phyloP scores from a whole-genome alignment of 2,797 vertebrate species.

The Strix occidentalis region DNA sequence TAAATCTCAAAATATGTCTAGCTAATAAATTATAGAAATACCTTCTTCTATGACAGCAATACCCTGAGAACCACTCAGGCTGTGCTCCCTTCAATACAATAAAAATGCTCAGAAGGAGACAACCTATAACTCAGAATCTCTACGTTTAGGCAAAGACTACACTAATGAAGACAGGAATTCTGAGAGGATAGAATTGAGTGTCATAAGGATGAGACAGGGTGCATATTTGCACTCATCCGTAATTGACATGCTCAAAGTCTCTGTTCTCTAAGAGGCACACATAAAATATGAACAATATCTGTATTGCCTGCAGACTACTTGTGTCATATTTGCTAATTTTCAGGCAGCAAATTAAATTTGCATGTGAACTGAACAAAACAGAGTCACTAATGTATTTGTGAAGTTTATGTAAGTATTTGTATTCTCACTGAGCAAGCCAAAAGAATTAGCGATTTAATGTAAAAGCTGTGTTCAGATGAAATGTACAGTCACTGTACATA shows the following conservation, averaged over 20 bases:
- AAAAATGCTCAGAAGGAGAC: not conserved
- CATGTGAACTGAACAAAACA: not conserved
- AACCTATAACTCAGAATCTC: not conserved
- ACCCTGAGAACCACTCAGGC: not conserved
- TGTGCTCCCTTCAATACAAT: not conserved
- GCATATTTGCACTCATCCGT: not conserved
- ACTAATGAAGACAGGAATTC: not conserved
- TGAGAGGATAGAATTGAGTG: not conserved
- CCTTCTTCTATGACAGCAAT: not conserved
- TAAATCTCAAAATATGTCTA: not conserved
- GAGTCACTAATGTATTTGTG: not conserved
- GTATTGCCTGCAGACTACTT: not conserved
- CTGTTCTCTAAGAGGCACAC: not conserved
- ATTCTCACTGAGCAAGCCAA: slow-evolving; percentile 25
- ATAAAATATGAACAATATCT: not conserved
- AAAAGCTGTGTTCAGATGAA: slow-evolving; percentile 14
- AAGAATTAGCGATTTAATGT: slow-evolving; percentile 1
- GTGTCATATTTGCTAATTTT: not conserved
- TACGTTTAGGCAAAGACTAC: not conserved
- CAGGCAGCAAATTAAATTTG: not conserved
- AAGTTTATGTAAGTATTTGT: slow-evolving; percentile 11
- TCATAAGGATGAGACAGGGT: not conserved
- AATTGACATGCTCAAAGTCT: not conserved
- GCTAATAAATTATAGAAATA: not conserved
- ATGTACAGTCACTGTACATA: not conserved